These are phyloP conservation scores for Ochropleura leucogaster DNA, from an alignment of 2,888 invertebrate species.

Conservation along the genomic window DNA sequence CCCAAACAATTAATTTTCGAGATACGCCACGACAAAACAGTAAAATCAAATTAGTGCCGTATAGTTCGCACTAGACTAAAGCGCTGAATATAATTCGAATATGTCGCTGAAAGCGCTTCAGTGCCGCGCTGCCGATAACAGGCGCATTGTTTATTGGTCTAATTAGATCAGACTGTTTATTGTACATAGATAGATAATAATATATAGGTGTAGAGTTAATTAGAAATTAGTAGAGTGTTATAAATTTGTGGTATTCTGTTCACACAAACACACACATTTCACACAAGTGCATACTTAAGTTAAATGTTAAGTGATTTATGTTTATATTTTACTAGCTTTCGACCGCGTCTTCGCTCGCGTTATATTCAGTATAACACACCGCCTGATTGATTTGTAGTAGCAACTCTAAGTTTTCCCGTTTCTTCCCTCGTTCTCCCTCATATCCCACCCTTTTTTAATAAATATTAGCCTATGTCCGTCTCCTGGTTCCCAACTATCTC, in stretches of 20 bases:
- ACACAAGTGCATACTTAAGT: no score
- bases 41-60: conserved; percentile 25
- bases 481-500: no score
- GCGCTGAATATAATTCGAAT: conserved; percentile 38
- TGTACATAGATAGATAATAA: not conserved
- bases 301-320: no score
- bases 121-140: conserved; percentile 51
- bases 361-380: no score
- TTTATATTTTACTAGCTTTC: no score
- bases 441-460: no score
- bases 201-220: conserved; percentile 11
- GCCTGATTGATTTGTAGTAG: no score
- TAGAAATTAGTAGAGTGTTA: conserved; percentile 23
- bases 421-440: no score
- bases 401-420: no score
- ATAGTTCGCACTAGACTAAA: conserved; percentile 21
- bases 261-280: no score
- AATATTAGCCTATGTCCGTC: no score
- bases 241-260: not conserved
- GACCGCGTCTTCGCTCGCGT: no score
- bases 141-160: conserved; percentile 31
- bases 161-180: conserved; percentile 30
- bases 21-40: conserved; percentile 13
- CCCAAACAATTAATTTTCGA: conserved; percentile 14
- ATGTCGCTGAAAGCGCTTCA: conserved; percentile 47